Evolutionary conservation across 1,140 invertebrate species (phyloP).

Genomic region (Protaetia brevitarsis): DNA sequence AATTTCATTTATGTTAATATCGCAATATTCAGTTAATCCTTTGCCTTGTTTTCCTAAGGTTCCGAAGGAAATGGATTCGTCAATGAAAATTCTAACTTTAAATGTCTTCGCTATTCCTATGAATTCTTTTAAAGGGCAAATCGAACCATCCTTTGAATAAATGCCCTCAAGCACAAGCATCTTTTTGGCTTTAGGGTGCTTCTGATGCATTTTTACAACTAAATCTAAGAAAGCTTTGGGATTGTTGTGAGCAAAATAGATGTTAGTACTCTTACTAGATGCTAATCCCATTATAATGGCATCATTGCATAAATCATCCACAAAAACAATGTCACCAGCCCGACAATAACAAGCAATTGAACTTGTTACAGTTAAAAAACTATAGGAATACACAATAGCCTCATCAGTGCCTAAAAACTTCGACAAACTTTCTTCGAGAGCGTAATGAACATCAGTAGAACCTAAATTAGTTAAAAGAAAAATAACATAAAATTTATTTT

Average conservation of each 20-base stretch:
- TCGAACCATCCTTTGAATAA: slow-evolving; percentile 40
- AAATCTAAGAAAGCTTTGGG: slow-evolving; percentile 64
- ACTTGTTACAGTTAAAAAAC: slow-evolving; percentile 93
- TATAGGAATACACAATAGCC: slow-evolving; percentile 95
- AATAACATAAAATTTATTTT: neutral
- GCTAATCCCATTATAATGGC: slow-evolving; percentile 93
- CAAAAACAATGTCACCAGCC: slow-evolving; percentile 79
- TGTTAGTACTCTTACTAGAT: slow-evolving; percentile 81
- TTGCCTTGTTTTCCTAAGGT: slow-evolving; percentile 39
- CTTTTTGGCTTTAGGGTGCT: slow-evolving; percentile 31
- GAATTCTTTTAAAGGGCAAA: slow-evolving; percentile 39
- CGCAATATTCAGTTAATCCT: slow-evolving; percentile 41
- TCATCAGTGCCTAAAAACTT: slow-evolving; percentile 92
- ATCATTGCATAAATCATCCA: slow-evolving; percentile 90
- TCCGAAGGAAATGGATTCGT: slow-evolving; percentile 44
- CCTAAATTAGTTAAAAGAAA: neutral
- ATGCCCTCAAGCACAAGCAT: slow-evolving; percentile 43
- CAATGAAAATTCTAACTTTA: slow-evolving; percentile 44
- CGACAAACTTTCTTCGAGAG: slow-evolving; percentile 87
- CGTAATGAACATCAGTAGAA: slow-evolving; percentile 80
- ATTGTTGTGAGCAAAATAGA: slow-evolving; percentile 94
- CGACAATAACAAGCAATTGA: slow-evolving; percentile 97
- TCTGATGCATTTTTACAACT: slow-evolving; percentile 62
- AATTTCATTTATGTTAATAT: slow-evolving; percentile 34
- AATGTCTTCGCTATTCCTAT: slow-evolving; percentile 36